Evolutionary conservation across 1,140 invertebrate species (phyloP), one percentile per base, ranked within the genome.

Genomic region (Dermatophagoides farinae): DNA sequence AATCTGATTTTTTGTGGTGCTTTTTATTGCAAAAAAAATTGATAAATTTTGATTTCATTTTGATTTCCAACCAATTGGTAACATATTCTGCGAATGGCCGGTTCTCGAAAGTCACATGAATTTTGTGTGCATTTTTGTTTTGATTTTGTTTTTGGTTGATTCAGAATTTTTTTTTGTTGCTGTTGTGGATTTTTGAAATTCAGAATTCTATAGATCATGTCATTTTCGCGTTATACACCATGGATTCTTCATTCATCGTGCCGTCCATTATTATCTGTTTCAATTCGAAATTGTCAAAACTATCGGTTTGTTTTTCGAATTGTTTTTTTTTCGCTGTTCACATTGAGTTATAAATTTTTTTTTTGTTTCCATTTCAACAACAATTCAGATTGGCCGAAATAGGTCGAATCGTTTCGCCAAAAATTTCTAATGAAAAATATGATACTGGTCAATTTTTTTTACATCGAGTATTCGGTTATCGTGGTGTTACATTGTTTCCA

Each of bases 371-470:
- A 50, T 22, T 50, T 50, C 12, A 20, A 23, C 12, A 18, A n/a
- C 2, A 20, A 64, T 37, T 63, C 46, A 83, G 83, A 73, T 75
- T 86, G 60, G 78, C 81, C n/a, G 83, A 86, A 76, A 82, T 87
- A 55, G 85, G 85, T 22, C 77, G 79, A 67, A 72, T 87, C 62
- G 85, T 90, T 73, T 73, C 79, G 50, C 85, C 86, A 43, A 90
- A 89, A 76, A 31, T 31, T 31, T 71, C 82, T 46, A 78, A 84
- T 64, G 87, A 86, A 43, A 87, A 89, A 75, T 96, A 95, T 77
- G 85, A 89, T 68, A 91, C 90, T 14, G 90, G 91, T 38, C 91
- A 96, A 73, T 74, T 95, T 46, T 95, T 97, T 71, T 75, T 97
- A 22, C 92, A 97, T 70, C 80, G 85, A 69, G 83, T 96, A 18